Percentiles rank a stretch among this genome's conserved stretches.
phyloP scores from a whole-genome alignment of 2,113 vertebrate species.

The Nibea albiflora region DNA sequence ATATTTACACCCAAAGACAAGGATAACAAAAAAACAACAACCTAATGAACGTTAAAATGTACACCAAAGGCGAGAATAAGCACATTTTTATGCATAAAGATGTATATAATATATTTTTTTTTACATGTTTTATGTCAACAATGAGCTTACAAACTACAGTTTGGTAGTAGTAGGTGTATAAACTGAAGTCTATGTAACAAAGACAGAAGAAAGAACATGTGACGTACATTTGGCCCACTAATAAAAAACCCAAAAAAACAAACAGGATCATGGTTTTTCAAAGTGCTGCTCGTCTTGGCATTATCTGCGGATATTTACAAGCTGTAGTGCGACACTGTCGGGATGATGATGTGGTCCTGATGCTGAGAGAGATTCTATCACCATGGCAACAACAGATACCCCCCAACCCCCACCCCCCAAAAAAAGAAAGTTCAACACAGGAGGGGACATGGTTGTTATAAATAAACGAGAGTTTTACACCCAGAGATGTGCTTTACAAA shows the following conservation, averaged over 20 bases:
- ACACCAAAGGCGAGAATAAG: slow-evolving; percentile 75
- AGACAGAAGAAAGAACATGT: slow-evolving; percentile 20
- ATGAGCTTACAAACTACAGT: slow-evolving; percentile 27
- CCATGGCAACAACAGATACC: slow-evolving; percentile 56
- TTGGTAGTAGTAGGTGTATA: background rate
- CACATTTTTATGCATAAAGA: slow-evolving; percentile 38
- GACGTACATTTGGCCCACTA: slow-evolving; percentile 60
- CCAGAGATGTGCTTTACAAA: slow-evolving; percentile 17
- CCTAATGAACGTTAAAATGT: slow-evolving; percentile 28
- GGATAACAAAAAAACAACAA: slow-evolving; percentile 5
- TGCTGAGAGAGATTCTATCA: slow-evolving; percentile 37
- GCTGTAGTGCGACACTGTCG: background rate
- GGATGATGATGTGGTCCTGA: slow-evolving; percentile 16
- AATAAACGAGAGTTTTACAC: background rate
- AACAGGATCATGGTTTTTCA: slow-evolving; percentile 20
- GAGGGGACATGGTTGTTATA: background rate
- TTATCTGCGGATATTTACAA: slow-evolving; percentile 40
- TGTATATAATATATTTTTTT: slow-evolving; percentile 6
- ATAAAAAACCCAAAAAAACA: too few species aligned
- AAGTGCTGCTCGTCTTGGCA: slow-evolving; percentile 65
- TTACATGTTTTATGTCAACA: slow-evolving; percentile 24
- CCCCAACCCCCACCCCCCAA: background rate
- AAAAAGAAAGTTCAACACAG: background rate
- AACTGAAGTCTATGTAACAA: slow-evolving; percentile 4
- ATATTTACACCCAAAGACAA: slow-evolving; percentile 66